phyloP scores from a whole-genome alignment of 1,140 invertebrate genomes.

The Diorhabda sublineata region DNA sequence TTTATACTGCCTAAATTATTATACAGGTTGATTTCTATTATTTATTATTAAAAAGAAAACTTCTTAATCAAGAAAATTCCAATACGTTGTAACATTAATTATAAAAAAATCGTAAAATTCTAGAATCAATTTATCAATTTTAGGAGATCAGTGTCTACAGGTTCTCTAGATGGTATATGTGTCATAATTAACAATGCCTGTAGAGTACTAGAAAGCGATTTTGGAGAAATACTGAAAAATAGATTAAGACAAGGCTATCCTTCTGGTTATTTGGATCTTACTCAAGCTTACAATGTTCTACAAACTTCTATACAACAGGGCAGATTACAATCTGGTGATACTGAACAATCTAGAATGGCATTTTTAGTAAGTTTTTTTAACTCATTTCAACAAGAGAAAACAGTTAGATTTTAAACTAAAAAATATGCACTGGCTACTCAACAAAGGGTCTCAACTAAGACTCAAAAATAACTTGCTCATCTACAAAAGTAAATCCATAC shows the following conservation, averaged over 20 bases:
- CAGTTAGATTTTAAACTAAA: too few species aligned
- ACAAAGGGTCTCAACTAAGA: too few species aligned
- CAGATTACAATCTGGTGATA: slow-evolving; percentile 73
- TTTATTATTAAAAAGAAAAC: too few species aligned
- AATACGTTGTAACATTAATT: too few species aligned
- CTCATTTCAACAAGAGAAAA: not conserved
- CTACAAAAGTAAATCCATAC: too few species aligned
- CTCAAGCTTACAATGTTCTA: slow-evolving; percentile 74
- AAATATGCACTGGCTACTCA: not conserved
- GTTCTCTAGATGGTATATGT: slow-evolving; percentile 92
- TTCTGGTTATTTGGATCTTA: slow-evolving; percentile 77
- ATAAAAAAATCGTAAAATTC: too few species aligned
- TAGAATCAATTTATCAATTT: slow-evolving; percentile 14
- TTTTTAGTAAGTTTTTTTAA: slow-evolving; percentile 45
- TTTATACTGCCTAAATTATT: too few species aligned
- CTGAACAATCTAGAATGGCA: slow-evolving; percentile 60
- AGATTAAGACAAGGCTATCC: slow-evolving; percentile 81
- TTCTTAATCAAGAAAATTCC: too few species aligned
- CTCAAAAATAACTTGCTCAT: too few species aligned
- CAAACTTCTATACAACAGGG: slow-evolving; percentile 79
- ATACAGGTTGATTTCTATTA: too few species aligned
- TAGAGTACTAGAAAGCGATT: slow-evolving; percentile 82
- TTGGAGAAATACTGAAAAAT: slow-evolving; percentile 70
- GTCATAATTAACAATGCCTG: slow-evolving; percentile 94
- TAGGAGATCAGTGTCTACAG: slow-evolving; percentile 81